Base-by-base conservation (phyloP, 2,888 invertebrate genomes). In the Clanis bilineata region DNA sequence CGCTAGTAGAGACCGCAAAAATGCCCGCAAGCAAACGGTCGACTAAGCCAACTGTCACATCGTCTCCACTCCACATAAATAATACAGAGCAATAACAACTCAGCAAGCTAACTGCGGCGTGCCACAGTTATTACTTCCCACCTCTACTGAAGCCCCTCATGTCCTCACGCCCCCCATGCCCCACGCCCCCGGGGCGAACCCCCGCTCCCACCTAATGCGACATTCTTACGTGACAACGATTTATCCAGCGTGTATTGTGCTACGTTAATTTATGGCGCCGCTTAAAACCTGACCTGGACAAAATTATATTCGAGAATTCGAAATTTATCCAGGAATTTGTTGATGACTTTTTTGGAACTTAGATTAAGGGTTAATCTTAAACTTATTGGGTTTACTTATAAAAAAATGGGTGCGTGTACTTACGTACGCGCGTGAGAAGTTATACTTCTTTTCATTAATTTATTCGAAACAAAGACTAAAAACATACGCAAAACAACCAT, bases 191-290 rank as follows among this genome's bases (percentile, higher is more conserved):
- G 47, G 45, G 62, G 61, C 64, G 25, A 60, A 57, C 61, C 15
- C 71, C 70, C 73, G 62, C 67, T 68, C 73, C 72, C 71, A 76
- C 81, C 85, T 87, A 87, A 87, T 86, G 83, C 85, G 86, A 85
- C 88, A 90, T 90, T 91, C 90, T 90, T 89, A 89, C 87, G 90
- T 90, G 90, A 90, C 90, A 89, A 84, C 90, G 88, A 90, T 91
- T 90, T 90, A 91, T 91, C 88, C 88, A 71, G 72, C 83, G 77
- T 90, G 88, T 90, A 90, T 90, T 90, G 90, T 90, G 79, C 80
- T 66, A 73, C 76, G 71, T 83, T 87, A 88, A 90, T 90, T 90
- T 90, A 90, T 88, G 66, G 79, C 80, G 69, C 70, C 77, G 80
- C 76, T 89, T 84, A 82, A 88, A 88, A 85, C 80, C 79, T 68